phyloP scores from a whole-genome alignment of 1,140 invertebrate species.

The Drosophila cardini region DNA sequence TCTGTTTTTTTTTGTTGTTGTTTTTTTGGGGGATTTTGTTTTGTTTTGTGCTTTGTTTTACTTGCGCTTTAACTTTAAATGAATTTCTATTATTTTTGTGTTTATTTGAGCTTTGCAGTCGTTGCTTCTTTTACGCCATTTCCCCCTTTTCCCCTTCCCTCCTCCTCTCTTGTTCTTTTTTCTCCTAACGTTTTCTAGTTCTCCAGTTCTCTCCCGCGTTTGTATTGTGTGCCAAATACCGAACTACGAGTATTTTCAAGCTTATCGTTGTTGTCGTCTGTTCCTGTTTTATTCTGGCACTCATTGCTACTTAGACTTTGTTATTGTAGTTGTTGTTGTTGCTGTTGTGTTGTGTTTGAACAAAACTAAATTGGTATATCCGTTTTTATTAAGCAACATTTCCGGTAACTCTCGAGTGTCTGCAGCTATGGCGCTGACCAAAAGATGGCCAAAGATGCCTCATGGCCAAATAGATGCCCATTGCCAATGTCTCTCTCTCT shows the following conservation, averaged over 20 bases:
- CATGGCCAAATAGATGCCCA: constrained; percentile 18
- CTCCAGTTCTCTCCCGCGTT: constrained; percentile 30
- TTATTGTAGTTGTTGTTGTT: constrained; percentile 33
- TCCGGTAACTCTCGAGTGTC: constrained; percentile 78
- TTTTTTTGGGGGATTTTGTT: constrained; percentile 6
- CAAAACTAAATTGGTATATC: constrained; percentile 83
- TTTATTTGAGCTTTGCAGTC: constrained; percentile 79
- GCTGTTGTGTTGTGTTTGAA: constrained; percentile 55
- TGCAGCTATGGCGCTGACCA: constrained; percentile 51
- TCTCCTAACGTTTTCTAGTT: neutral
- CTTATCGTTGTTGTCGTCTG: constrained; percentile 44
- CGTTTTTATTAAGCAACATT: constrained; percentile 84
- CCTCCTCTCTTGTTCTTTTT: no score
- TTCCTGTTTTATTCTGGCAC: constrained; percentile 67
- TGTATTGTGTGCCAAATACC: constrained; percentile 13
- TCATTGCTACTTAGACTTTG: constrained; percentile 65
- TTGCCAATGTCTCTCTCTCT: neutral
- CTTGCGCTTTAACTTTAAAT: constrained; percentile 79
- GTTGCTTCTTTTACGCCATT: neutral
- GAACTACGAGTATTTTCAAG: constrained; percentile 10
- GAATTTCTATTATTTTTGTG: constrained; percentile 83
- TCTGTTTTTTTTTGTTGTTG: constrained; percentile 5
- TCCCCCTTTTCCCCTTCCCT: neutral
- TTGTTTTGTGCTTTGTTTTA: constrained; percentile 51
- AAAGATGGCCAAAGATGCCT: constrained; percentile 32